Percentiles rank a stretch among this genome's conserved stretches.
phyloP scores from a whole-genome alignment of 2,797 vertebrate species.

The Delichon dasypus region DNA sequence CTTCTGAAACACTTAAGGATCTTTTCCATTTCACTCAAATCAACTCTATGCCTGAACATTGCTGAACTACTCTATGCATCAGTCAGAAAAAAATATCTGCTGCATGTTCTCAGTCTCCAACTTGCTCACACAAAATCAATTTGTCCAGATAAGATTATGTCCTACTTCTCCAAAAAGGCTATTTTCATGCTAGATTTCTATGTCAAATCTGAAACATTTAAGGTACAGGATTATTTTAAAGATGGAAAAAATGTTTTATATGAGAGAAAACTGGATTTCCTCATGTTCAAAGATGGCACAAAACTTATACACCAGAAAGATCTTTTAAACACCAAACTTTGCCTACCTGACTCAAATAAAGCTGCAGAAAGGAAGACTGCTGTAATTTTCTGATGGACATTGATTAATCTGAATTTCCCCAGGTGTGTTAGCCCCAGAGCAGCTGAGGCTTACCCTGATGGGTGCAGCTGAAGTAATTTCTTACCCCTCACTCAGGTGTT shows the following conservation, averaged over 20 bases:
- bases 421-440: background rate
- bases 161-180: background rate
- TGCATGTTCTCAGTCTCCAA: background rate
- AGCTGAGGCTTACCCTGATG: background rate
- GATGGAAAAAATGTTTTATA: background rate
- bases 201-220: constrained; percentile 18
- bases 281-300: background rate
- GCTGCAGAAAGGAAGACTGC: background rate
- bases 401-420: background rate
- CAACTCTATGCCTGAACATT: background rate
- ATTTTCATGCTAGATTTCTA: constrained; percentile 23
- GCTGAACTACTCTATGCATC: background rate
- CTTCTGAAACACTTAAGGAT: background rate
- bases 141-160: background rate
- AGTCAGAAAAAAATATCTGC: background rate
- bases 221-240: background rate
- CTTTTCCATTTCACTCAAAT: background rate
- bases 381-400: background rate
- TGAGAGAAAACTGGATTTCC: background rate
- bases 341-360: background rate
- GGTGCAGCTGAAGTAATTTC: background rate
- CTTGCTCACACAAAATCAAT: constrained; percentile 6
- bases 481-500: background rate
- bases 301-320: background rate
- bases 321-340: background rate